Evolutionary conservation across 2,113 vertebrate genomes (phyloP).

Genomic region (Proterorhinus semilunaris): DNA sequence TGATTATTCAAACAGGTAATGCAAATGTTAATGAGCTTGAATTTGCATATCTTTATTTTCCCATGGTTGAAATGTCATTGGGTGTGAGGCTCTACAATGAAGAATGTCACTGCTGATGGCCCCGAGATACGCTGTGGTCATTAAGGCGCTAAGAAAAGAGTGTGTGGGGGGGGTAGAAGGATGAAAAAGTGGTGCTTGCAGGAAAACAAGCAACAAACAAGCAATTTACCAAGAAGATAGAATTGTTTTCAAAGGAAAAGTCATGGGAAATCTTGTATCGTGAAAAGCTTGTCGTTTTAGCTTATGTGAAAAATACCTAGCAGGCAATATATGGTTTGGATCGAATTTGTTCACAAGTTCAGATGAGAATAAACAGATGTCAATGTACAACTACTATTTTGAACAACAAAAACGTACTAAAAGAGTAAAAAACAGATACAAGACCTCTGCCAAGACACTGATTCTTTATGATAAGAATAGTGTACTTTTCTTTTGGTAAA

Average conservation of each 20-base stretch:
- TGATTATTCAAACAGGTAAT: slow-evolving; percentile 99
- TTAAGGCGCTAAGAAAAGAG: slow-evolving; percentile 92
- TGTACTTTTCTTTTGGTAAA: no score
- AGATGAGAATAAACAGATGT: not conserved
- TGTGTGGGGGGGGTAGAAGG: slow-evolving; percentile 28
- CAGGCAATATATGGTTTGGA: no score
- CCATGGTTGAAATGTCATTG: slow-evolving; percentile 99
- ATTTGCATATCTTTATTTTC: slow-evolving; percentile 99
- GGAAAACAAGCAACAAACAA: slow-evolving; percentile 29
- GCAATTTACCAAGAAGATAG: not conserved
- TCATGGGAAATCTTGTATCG: not conserved
- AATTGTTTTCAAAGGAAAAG: not conserved
- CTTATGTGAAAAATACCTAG: no score
- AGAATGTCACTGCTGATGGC: slow-evolving; percentile 96
- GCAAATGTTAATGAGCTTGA: slow-evolving; percentile 99
- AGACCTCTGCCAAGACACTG: no score
- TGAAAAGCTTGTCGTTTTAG: not conserved
- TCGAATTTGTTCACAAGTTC: no score
- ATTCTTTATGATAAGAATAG: no score
- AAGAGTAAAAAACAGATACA: no score
- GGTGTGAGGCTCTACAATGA: slow-evolving; percentile 99
- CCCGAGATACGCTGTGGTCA: slow-evolving; percentile 96
- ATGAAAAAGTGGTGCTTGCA: slow-evolving; percentile 18
- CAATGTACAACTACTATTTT: not conserved
- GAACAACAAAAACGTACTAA: not conserved